Evolutionary conservation across 2,113 vertebrate genomes (phyloP).

Genomic region (Dasyornis broadbenti): DNA sequence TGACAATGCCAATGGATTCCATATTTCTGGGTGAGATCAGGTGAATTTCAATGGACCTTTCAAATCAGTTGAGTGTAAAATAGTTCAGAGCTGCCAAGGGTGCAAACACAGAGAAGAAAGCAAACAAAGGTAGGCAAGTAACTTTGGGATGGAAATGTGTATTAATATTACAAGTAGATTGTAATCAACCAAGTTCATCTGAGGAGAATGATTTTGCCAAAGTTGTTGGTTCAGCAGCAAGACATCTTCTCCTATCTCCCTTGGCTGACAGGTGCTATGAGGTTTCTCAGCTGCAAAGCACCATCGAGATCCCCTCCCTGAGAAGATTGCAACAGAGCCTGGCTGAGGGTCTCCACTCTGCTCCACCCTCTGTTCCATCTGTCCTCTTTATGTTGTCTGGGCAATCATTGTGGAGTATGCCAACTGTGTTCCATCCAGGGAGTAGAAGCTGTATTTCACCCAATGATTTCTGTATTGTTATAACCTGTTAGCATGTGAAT

Average conservation of each 20-base stretch:
- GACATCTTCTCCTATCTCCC: background rate
- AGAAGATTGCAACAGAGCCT: background rate
- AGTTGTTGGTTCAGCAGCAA: background rate
- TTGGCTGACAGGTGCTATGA: background rate
- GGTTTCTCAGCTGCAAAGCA: background rate
- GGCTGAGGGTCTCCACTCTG: background rate
- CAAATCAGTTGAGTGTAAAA: background rate
- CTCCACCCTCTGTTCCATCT: background rate
- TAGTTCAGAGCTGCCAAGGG: background rate
- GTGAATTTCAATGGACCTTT: background rate
- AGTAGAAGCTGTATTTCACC: background rate
- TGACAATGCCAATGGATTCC: background rate
- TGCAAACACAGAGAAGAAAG: background rate
- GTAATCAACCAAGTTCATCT: background rate
- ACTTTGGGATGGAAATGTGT: background rate
- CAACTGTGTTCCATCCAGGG: fast-evolving
- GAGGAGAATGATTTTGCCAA: background rate
- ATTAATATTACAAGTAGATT: background rate
- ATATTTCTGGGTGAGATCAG: background rate
- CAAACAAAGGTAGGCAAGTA: background rate
- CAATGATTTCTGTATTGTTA: fast-evolving
- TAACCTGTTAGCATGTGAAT: background rate
- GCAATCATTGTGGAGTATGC: background rate
- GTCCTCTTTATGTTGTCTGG: too few relatives aligned
- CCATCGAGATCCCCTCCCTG: background rate